Evolutionary conservation across 2,888 invertebrate genomes (phyloP), one percentile per base, ranked within the genome.

Genomic region (Sialis fuliginosa): DNA sequence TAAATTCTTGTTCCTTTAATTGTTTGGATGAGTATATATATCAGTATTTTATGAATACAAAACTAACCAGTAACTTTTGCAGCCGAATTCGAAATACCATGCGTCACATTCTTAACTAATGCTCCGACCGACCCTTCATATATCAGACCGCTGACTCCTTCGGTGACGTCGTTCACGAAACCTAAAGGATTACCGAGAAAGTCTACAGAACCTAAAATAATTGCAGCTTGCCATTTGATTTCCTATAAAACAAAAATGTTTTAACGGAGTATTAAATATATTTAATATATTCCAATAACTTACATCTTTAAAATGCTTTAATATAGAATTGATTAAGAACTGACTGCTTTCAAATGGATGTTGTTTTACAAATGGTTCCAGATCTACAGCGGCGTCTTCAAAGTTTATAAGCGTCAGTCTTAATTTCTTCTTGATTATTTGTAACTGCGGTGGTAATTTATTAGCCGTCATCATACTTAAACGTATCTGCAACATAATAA

Each of bases 111-210:
- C 66, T 90, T 86, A 33, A 98, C 79, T 48, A 97, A 71, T 43
- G 91, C 90, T 44, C 82, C 81, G 0, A 97, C 86, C 61, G 89
- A 92, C 35, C 93, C 92, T 63, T 97, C 96, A 52, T 84, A 81
- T 52, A 97, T 76, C 45, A 97, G 71, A 1, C 91, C 91, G 2
- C 89, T 81, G 33, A 97, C 81, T 33, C 97, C 96, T 67, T 96
- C 96, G 1, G 90, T 85, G 37, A 98, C 83, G 69, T 98, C 97
- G 58, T 89, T 89, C 52, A 96, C 80, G 57, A 98, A 82, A 9
- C 97, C 97, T 42, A 95, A 65, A 3, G 98, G 98, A 70, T 96
- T 97, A 37, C 98, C 98, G 44, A 98, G 75, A 64, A 98, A 96
- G 67, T 98, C 97, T 22, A 96, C 90, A 1, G 96, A 91, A 4